phyloP scores from a whole-genome alignment of 1,140 invertebrate species.

The Lepidurus apus region DNA sequence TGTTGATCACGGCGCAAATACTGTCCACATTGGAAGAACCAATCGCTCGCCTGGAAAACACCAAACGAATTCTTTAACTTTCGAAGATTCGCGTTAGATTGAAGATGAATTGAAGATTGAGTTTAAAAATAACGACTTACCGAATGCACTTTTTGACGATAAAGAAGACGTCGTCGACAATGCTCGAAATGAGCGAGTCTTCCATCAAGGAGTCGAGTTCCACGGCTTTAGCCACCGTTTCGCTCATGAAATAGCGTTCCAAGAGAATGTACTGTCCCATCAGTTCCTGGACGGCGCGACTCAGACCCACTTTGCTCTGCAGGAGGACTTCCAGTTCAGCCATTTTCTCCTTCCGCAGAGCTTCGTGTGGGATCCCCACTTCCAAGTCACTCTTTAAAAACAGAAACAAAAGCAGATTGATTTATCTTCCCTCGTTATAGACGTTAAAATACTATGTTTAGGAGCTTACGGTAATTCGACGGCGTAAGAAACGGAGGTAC shows the following conservation, averaged over 20 bases:
- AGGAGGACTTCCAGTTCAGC: conserved; percentile 63
- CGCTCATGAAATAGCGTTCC: conserved; percentile 93
- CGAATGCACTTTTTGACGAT: conserved; percentile 93
- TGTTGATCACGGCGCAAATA: conserved; percentile 94
- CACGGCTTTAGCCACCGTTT: conserved; percentile 91
- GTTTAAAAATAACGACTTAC: too few species aligned
- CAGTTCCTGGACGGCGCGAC: conserved; percentile 80
- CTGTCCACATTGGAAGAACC: conserved; percentile 89
- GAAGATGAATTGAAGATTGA: too few species aligned
- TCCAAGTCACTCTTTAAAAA: conserved; percentile 60
- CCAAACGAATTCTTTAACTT: neutral
- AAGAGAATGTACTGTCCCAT: conserved; percentile 84
- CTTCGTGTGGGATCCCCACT: conserved; percentile 53
- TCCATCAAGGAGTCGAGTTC: conserved; percentile 68
- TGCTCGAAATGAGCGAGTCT: conserved; percentile 72
- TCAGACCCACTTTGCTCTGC: conserved; percentile 65
- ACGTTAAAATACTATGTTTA: neutral
- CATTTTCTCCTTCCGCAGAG: conserved; percentile 50
- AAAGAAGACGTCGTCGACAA: conserved; percentile 97
- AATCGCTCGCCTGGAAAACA: conserved; percentile 65
- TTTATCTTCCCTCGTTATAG: neutral
- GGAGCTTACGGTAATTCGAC: conserved; percentile 57
- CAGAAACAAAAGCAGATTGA: conserved; percentile 4
- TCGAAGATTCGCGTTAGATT: neutral
- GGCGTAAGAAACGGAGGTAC: conserved; percentile 81